Base-by-base conservation (phyloP, 2,113 vertebrate genomes). In the Castor canadensis region DNA sequence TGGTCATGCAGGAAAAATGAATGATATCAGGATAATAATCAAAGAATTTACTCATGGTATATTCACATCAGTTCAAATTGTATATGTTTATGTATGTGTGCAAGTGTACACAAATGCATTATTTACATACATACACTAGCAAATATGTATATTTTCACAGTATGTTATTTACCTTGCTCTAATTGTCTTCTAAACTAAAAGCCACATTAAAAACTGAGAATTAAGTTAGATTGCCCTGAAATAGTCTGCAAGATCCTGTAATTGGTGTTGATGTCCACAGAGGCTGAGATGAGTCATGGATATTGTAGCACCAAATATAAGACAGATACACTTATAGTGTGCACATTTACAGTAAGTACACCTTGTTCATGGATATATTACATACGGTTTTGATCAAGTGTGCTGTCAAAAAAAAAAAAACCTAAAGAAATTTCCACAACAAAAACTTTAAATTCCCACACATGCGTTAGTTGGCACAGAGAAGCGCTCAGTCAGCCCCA, bases 1-100 rank as follows among this genome's bases (percentile, higher is more conserved):
- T 45, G 15, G 15, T 58, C 60, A 80, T 87, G 22, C 30, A 73
- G 86, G 52, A 95, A 73, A 94, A 89, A n/a, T 77, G 82, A 91
- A 71, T 54, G 24, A 67, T 86, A 60, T 5, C 49, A 15, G 58
- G 28, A 90, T 81, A 32, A 80, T 52, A 58, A 22, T 45, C 8
- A 56, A 75, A 66, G 60, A 85, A 81, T 72, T 56, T 80, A 60
- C 64, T 95, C 26, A 79, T 6, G 79, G 22, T 67, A 6, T 88
- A 52, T 72, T 11, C 38, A 72, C 28, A 71, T 76, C 85, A 26
- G 15, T 83, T 15, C 35, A 80, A 58, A 71, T 79, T 85, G 22
- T 20, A 15, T 73, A 32, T 93, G 8, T 87, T 1, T 94, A 1
- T 43, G 67, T 89, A 24, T 76, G 17, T n/a, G 6, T 32, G 4